Conservation (phyloP, 1,140 invertebrate species). For the Episyrphus balteatus region DNA sequence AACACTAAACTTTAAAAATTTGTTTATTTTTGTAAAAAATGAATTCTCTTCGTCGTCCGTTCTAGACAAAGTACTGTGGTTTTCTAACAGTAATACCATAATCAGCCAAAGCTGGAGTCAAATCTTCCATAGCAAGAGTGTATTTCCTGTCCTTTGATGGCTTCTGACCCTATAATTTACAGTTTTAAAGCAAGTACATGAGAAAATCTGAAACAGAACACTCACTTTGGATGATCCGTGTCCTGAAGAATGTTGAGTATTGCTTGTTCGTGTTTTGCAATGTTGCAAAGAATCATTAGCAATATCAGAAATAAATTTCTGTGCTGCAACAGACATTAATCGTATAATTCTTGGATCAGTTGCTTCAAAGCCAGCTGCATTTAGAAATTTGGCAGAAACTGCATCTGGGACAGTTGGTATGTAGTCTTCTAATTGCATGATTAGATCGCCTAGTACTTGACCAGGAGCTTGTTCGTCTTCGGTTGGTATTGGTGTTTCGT, state of each 20-base stretch:
- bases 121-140: conserved; percentile 88
- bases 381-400: conserved; percentile 75
- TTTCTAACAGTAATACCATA: conserved; percentile 83
- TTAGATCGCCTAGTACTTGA: conserved; percentile 36
- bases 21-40: too few relatives aligned
- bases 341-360: conserved; percentile 76
- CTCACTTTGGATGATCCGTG: conserved; percentile 24
- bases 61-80: too few relatives aligned
- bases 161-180: conserved; percentile 15
- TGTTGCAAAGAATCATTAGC: conserved; percentile 95
- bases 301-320: conserved; percentile 96
- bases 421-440: conserved; percentile 80
- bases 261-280: conserved; percentile 79
- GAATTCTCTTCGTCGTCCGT: too few relatives aligned
- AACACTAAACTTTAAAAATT: too few relatives aligned
- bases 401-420: conserved; percentile 37
- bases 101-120: conserved; percentile 83
- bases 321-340: conserved; percentile 84
- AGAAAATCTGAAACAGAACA: not conserved
- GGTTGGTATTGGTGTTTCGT: too few relatives aligned
- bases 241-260: conserved; percentile 42
- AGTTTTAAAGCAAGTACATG: not conserved
- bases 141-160: conserved; percentile 73
- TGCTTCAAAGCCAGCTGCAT: conserved; percentile 78
- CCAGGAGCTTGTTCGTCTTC: too few relatives aligned